A percentile compares a stretch with the other conserved stretches of the same genome.
phyloP scores from a whole-genome alignment of 2,797 vertebrate genomes.

The Rhynchotus rufescens region DNA sequence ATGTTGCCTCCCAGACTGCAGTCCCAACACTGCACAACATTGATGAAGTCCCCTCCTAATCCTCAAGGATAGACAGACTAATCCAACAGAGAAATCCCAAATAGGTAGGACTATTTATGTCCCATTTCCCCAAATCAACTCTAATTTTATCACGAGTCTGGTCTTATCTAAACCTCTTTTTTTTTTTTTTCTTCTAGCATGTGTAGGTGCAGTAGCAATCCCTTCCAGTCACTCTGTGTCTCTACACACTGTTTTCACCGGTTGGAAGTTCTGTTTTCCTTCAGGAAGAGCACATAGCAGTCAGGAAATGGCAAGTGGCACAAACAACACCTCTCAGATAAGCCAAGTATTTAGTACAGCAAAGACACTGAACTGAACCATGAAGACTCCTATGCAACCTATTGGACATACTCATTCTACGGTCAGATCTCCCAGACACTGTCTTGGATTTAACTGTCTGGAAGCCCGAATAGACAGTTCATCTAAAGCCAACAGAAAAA shows the following conservation, averaged over 20 bases:
- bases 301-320: background rate
- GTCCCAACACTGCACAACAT: background rate
- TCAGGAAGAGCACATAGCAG: background rate
- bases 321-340: background rate
- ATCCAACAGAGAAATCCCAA: background rate
- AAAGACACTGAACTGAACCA: background rate
- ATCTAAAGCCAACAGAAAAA: background rate
- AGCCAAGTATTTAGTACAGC: background rate
- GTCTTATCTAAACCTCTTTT: background rate
- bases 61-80: background rate
- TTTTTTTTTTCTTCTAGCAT: background rate
- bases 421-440: background rate
- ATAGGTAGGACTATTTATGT: background rate
- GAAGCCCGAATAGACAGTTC: background rate
- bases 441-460: background rate
- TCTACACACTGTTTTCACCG: background rate
- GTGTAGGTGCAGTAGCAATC: background rate
- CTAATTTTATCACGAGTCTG: background rate
- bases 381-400: background rate
- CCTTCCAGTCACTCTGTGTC: background rate
- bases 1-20: background rate
- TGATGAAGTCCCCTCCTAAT: background rate
- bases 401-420: background rate
- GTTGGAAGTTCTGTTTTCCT: background rate
- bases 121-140: background rate